These are phyloP conservation scores for Anneissia japonica DNA, from an alignment of 35 echinoderm and acorn worm species.

Conservation along the genomic window DNA sequence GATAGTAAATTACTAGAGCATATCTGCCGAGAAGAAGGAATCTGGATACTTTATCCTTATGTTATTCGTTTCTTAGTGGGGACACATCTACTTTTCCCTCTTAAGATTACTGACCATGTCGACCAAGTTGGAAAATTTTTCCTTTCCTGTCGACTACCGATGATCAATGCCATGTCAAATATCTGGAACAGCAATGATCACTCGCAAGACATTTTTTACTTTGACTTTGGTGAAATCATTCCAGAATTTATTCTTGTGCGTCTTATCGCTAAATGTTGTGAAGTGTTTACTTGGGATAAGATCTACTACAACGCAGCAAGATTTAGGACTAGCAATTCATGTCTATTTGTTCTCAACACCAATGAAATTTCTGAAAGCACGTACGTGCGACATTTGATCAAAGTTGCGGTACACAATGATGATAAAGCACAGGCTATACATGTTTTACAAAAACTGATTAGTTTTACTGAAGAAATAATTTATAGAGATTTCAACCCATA, in stretches of 20 bases:
- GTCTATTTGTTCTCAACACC: no score
- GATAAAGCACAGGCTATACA: background rate
- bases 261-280: no score
- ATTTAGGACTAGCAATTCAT: no score
- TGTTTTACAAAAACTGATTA: background rate
- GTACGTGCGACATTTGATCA: no score
- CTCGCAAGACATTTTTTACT: background rate
- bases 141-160: background rate
- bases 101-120: background rate
- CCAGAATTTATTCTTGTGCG: background rate
- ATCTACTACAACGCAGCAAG: no score
- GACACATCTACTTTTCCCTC: background rate
- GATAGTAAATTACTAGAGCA: background rate
- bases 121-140: background rate
- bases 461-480: background rate
- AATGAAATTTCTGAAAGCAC: no score
- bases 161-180: background rate
- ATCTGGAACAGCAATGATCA: background rate
- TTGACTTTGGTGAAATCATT: background rate
- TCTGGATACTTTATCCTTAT: background rate
- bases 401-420: no score
- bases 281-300: no score
- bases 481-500: background rate
- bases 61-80: background rate
- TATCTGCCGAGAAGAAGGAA: background rate